These are phyloP conservation scores for Aegithalos caudatus DNA, from an alignment of 2,113 vertebrate species.

Conservation along the genomic window DNA sequence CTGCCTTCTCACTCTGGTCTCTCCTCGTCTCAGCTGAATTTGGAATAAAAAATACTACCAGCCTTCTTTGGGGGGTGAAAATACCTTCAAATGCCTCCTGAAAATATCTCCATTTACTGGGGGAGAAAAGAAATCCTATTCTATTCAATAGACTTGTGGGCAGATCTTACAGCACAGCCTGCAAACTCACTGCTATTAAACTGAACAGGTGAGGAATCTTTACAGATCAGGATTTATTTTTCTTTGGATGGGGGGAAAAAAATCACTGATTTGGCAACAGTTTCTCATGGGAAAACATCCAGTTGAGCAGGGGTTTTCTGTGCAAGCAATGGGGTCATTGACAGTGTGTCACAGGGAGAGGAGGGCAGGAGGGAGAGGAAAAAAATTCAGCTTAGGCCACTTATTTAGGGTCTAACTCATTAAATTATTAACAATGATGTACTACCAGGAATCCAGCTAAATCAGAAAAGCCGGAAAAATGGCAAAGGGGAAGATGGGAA, in stretches of 20 bases:
- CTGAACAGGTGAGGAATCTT: background rate
- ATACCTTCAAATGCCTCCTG: background rate
- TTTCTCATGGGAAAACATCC: background rate
- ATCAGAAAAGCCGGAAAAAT: background rate
- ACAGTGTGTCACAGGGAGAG: background rate
- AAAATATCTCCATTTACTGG: background rate
- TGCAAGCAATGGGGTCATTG: fast-evolving
- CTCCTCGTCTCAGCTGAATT: background rate
- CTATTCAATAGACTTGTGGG: background rate
- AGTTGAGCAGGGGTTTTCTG: fast-evolving
- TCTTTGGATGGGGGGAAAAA: background rate
- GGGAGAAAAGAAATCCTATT: background rate
- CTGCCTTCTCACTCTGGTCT: background rate
- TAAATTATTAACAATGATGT: background rate
- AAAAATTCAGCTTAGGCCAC: background rate
- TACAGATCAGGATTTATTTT: background rate
- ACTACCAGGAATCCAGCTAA: background rate
- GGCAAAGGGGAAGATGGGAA: background rate
- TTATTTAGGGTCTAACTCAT: background rate
- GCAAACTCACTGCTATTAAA: background rate
- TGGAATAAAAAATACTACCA: background rate
- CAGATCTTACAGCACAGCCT: background rate
- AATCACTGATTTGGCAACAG: background rate
- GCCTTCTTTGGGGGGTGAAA: background rate
- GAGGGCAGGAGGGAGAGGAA: background rate